Conservation (phyloP, 1,140 invertebrate genomes). For the Papilio polytes region DNA sequence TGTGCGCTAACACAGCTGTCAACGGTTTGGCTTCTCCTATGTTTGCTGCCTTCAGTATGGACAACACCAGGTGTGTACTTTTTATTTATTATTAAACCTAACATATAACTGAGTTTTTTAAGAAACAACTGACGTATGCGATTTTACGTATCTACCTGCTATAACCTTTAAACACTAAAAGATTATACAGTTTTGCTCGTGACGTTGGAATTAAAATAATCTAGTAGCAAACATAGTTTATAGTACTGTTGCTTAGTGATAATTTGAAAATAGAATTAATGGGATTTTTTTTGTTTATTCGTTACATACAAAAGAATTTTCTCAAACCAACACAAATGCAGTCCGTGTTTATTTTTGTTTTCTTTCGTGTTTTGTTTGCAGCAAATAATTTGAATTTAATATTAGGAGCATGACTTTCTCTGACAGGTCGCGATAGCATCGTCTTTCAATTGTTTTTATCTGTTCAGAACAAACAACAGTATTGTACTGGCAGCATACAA, state of each 20-base stretch:
- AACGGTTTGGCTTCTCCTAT: conserved; percentile 66
- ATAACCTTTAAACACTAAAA: no score
- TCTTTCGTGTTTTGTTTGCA: no score
- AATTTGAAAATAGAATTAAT: no score
- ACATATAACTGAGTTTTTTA: neutral
- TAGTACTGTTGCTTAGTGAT: no score
- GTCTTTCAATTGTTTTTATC: neutral
- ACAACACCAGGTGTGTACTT: conserved; percentile 71
- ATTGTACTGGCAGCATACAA: conserved; percentile 1
- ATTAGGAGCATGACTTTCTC: neutral
- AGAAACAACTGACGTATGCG: neutral
- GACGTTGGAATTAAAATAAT: no score
- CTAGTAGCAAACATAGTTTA: no score
- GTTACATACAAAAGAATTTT: no score
- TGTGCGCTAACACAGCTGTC: conserved; percentile 70
- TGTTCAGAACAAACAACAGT: neutral
- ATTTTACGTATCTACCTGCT: neutral
- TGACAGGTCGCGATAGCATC: neutral
- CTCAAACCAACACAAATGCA: no score
- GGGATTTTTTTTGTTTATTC: no score
- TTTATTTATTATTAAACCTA: neutral
- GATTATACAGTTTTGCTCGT: no score
- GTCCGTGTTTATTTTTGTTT: no score
- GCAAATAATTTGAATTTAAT: neutral
- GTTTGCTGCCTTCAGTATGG: conserved; percentile 58